These are phyloP conservation scores for Platycercus adscitus DNA, from an alignment of 2,113 vertebrate genomes.

Conservation along the genomic window DNA sequence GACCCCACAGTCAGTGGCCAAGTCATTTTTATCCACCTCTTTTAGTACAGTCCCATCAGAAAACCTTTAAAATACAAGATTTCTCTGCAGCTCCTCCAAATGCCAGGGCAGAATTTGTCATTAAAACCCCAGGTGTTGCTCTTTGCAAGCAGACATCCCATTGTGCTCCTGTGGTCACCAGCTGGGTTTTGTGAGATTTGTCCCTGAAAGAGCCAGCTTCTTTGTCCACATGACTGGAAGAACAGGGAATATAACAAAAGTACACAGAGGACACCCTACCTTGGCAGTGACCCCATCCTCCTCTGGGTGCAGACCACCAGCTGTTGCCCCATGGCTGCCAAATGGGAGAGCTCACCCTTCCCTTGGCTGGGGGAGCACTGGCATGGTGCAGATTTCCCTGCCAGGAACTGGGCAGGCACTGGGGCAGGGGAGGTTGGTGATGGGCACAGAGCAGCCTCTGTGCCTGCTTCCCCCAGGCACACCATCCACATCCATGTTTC, in stretches of 20 bases:
- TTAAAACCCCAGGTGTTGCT: not conserved
- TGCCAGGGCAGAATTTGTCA: not conserved
- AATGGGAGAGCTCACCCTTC: not conserved
- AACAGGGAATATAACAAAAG: not conserved
- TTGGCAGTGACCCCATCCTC: not conserved
- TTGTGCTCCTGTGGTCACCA: not conserved
- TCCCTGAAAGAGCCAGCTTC: not conserved
- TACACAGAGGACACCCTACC: not conserved
- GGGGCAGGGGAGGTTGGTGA: not conserved
- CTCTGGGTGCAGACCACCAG: not conserved
- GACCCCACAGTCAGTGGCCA: not conserved
- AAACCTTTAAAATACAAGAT: not conserved
- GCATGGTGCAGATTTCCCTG: fast-evolving
- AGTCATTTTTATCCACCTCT: not conserved
- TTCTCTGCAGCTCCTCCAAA: not conserved
- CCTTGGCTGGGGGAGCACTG: not conserved
- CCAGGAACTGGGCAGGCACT: not conserved
- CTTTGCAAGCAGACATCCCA: not conserved
- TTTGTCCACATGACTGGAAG: not conserved
- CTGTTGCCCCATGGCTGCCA: not conserved
- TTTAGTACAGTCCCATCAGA: not conserved
- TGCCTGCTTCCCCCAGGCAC: not conserved
- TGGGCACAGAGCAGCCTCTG: not conserved
- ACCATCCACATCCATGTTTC: not conserved
- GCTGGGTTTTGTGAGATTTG: not conserved